These are phyloP conservation scores for Palythoa grandiflora DNA, from an alignment of 92 coral and sea anemone genomes.

Conservation along the genomic window DNA sequence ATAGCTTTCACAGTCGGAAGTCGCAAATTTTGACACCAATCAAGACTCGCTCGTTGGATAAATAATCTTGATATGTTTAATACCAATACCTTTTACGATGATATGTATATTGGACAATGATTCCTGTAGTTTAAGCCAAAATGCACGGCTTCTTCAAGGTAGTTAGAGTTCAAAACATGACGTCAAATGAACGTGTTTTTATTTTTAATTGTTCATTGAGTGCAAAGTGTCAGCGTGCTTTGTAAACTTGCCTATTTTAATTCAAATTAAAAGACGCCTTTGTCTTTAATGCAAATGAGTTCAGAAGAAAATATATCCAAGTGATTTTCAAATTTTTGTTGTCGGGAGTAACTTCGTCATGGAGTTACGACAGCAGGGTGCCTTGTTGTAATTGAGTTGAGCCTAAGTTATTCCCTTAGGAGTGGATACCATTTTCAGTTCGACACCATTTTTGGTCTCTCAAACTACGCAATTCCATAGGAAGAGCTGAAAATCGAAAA, in stretches of 20 bases:
- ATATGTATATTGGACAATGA: background rate
- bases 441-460: background rate
- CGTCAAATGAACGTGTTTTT: background rate
- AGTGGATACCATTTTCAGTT: background rate
- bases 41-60: background rate
- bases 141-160: background rate
- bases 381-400: background rate
- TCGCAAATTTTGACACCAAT: too few relatives aligned
- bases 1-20: background rate
- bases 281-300: slow-evolving; percentile 18
- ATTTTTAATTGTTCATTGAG: background rate
- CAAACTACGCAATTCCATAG: background rate
- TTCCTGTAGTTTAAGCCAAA: background rate
- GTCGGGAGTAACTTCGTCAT: background rate
- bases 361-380: background rate
- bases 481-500: background rate
- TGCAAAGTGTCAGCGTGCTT: background rate
- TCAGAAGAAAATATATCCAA: background rate
- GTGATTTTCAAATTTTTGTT: slow-evolving; percentile 7
- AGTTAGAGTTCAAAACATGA: background rate
- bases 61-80: background rate
- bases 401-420: background rate
- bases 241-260: background rate
- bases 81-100: background rate
- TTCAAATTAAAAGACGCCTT: slow-evolving; percentile 5